A percentile compares a stretch with the other conserved stretches of the same genome.
These are phyloP conservation scores for Syngnathus scovelli DNA, from an alignment of 2,113 vertebrate genomes.

Conservation along the genomic window DNA sequence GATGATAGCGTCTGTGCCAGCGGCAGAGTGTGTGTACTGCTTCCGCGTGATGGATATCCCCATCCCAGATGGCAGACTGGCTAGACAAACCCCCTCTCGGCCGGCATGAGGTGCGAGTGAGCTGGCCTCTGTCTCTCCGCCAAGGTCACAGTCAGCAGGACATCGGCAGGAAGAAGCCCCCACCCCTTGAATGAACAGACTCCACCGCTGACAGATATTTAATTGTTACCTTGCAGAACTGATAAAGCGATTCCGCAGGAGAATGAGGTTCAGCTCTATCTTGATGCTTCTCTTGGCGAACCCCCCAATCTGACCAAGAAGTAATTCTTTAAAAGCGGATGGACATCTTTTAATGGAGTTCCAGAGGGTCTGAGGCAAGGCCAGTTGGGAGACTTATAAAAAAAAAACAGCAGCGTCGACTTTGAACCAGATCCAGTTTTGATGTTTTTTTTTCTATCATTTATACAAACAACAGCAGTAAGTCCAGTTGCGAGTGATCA, in stretches of 20 bases:
- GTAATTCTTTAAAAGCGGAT: conserved; percentile 12
- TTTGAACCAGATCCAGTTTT: not conserved
- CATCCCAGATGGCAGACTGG: conserved; percentile 65
- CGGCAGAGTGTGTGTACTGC: conserved; percentile 39
- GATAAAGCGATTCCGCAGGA: conserved; percentile 35
- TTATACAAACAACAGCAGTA: too few relatives aligned
- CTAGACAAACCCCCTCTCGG: conserved; percentile 39
- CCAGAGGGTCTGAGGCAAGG: conserved; percentile 3
- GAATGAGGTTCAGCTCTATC: conserved; percentile 30
- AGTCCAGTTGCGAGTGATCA: too few relatives aligned
- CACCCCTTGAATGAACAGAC: conserved; percentile 24
- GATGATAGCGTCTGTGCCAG: conserved; percentile 40
- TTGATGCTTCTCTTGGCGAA: conserved; percentile 40
- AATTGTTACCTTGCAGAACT: conserved; percentile 59
- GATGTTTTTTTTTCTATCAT: not conserved
- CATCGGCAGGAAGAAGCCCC: conserved; percentile 12
- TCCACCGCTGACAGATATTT: conserved; percentile 58
- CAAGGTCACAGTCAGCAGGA: conserved; percentile 61
- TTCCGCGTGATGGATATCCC: conserved; percentile 53
- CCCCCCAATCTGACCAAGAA: conserved; percentile 24
- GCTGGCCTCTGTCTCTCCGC: conserved; percentile 35
- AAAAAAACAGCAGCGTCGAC: not conserved
- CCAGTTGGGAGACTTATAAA: not conserved
- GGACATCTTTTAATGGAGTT: conserved; percentile 8
- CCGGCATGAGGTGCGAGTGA: conserved; percentile 38